phyloP scores from a whole-genome alignment of 2,888 invertebrate species.

The Taphrorychus bicolor region DNA sequence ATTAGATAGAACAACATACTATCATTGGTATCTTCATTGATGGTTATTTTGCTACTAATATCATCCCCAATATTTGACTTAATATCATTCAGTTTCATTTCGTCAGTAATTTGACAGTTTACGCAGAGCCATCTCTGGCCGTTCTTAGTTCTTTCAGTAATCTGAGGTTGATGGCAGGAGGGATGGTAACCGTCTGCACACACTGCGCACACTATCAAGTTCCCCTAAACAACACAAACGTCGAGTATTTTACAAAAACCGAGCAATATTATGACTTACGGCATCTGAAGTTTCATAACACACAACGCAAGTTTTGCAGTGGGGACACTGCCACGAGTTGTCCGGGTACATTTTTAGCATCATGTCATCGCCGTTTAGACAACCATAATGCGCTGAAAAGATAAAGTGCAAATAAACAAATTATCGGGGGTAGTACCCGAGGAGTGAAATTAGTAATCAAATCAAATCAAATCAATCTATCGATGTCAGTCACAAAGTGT shows the following conservation, averaged over 20 bases:
- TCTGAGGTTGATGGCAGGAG: slow-evolving; percentile 77
- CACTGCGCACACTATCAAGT: slow-evolving; percentile 65
- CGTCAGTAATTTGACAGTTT: slow-evolving; percentile 65
- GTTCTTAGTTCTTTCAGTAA: slow-evolving; percentile 65
- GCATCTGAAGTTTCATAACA: slow-evolving; percentile 81
- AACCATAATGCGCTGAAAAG: slow-evolving; percentile 69
- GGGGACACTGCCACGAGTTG: slow-evolving; percentile 86
- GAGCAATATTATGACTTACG: slow-evolving; percentile 65
- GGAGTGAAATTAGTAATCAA: no score
- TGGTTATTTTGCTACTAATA: slow-evolving; percentile 42
- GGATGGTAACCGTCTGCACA: slow-evolving; percentile 89
- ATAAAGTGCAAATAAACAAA: neutral
- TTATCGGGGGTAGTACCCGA: neutral
- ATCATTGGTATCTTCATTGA: slow-evolving; percentile 30
- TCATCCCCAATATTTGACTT: slow-evolving; percentile 55
- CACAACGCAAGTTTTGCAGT: slow-evolving; percentile 85
- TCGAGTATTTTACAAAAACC: neutral
- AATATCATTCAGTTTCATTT: slow-evolving; percentile 56
- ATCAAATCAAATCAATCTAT: no score
- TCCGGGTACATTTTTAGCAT: slow-evolving; percentile 69
- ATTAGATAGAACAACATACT: neutral
- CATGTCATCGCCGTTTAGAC: slow-evolving; percentile 72
- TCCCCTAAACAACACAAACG: slow-evolving; percentile 48
- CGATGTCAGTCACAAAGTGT: no score
- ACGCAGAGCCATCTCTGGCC: slow-evolving; percentile 76